A percentile compares a stretch with the other conserved stretches of the same genome.
phyloP scores from a whole-genome alignment of 2,888 invertebrate genomes.

The Volucella inanis region DNA sequence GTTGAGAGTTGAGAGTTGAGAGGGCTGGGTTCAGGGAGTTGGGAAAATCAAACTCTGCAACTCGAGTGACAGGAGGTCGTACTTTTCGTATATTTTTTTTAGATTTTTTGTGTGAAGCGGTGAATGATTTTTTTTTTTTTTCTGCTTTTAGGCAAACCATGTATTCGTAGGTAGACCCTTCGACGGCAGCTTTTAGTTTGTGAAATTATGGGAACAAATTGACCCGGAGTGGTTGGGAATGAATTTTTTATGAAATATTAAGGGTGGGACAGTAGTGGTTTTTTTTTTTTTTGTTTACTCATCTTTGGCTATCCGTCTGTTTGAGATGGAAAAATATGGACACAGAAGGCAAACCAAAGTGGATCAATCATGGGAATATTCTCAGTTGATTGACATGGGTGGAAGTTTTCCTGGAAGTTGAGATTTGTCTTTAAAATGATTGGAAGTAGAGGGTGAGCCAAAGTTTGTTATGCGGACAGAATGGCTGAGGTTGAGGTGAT shows the following conservation, averaged over 20 bases:
- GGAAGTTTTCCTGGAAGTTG: constrained; percentile 36
- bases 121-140: neutral
- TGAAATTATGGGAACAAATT: constrained; percentile 72
- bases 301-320: constrained; percentile 37
- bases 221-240: constrained; percentile 68
- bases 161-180: constrained; percentile 28
- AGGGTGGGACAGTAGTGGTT: constrained; percentile 8
- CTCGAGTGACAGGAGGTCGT: constrained; percentile 34
- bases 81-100: constrained; percentile 19
- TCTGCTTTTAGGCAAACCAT: neutral
- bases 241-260: constrained; percentile 62
- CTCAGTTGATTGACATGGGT: constrained; percentile 63
- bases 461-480: constrained; percentile 13
- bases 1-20: constrained; percentile 19
- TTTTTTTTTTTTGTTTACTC: constrained; percentile 28
- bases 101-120: constrained; percentile 31
- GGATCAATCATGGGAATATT: constrained; percentile 71
- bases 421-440: constrained; percentile 54
- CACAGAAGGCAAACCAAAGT: constrained; percentile 68
- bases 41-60: constrained; percentile 54
- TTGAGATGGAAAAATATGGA: constrained; percentile 71
- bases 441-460: neutral
- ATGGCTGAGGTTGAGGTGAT: no score
- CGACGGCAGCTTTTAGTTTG: constrained; percentile 62
- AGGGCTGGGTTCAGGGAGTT: neutral